These are phyloP conservation scores for Meta bourneti DNA, from an alignment of 2,888 invertebrate genomes.

Conservation along the genomic window DNA sequence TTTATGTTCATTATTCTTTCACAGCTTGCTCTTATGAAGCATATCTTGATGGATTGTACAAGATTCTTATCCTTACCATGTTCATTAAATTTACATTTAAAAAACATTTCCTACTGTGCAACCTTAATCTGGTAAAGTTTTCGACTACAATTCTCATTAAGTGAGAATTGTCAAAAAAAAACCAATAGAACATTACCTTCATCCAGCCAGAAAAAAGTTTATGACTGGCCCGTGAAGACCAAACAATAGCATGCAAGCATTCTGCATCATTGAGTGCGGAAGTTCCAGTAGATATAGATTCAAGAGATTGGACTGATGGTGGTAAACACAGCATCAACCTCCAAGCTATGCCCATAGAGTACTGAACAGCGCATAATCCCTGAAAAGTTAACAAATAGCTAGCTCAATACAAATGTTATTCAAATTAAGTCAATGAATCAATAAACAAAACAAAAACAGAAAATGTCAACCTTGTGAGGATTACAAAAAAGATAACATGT, in stretches of 20 bases:
- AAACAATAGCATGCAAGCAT: conserved; percentile 90
- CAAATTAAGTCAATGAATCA: not conserved
- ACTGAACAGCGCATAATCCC: conserved; percentile 91
- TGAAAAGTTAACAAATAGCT: conserved; percentile 1
- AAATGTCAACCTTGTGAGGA: no score
- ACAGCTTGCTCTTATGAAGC: no score
- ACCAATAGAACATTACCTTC: conserved; percentile 82
- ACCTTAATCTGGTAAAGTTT: no score
- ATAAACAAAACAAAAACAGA: not conserved
- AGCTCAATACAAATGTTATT: not conserved
- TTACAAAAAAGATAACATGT: no score
- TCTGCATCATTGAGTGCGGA: conserved; percentile 86
- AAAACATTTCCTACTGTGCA: no score
- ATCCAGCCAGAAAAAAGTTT: conserved; percentile 93
- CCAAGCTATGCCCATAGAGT: conserved; percentile 93
- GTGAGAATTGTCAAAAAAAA: no score
- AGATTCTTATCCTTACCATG: no score
- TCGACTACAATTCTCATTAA: no score
- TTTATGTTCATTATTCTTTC: no score
- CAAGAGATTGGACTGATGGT: conserved; percentile 91
- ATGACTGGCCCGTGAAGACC: conserved; percentile 91
- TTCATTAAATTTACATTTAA: no score
- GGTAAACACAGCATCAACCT: conserved; percentile 91
- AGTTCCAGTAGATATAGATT: conserved; percentile 84
- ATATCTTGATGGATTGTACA: no score